Evolutionary conservation across 2,888 invertebrate species (phyloP).

Genomic region (Calameuta pallipes): DNA sequence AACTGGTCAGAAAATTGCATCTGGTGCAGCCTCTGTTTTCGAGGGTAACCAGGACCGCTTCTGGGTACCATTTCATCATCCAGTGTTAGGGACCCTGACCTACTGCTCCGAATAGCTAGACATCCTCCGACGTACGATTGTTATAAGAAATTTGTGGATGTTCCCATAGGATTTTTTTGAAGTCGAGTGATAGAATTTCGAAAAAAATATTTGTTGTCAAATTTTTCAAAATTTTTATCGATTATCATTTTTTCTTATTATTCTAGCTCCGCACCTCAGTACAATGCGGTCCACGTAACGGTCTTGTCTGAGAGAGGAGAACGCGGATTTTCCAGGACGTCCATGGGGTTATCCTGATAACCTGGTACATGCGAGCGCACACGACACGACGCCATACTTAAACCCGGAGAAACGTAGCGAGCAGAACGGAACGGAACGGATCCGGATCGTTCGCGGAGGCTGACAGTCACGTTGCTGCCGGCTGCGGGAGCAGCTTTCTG

Average conservation of each 20-base stretch:
- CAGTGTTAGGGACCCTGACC: conserved; percentile 17
- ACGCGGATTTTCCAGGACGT: background rate
- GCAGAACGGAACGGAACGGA: conserved; percentile 43
- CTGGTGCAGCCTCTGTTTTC: background rate
- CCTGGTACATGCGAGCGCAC: conserved; percentile 16
- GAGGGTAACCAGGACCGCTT: background rate
- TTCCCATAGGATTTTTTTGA: background rate
- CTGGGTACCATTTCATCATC: background rate
- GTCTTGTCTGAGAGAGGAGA: background rate
- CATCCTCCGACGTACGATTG: conserved; percentile 14
- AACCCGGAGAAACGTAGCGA: conserved; percentile 15
- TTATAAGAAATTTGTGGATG: background rate
- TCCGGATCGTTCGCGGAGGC: conserved; percentile 46
- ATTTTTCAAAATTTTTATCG: background rate
- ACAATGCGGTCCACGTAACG: background rate
- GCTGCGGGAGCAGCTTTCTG: conserved; percentile 46
- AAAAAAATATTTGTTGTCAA: background rate
- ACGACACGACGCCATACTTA: conserved; percentile 10
- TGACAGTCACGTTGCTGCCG: conserved; percentile 54
- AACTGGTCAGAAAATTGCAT: background rate
- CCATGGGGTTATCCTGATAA: conserved; percentile 36
- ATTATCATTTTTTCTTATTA: background rate
- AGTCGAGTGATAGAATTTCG: too few species aligned
- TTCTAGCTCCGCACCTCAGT: background rate
- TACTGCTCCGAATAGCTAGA: conserved; percentile 20